Base-by-base conservation (phyloP, 30 jellyfish, hydroid and myxozoan species). In the Pelagia noctiluca region DNA sequence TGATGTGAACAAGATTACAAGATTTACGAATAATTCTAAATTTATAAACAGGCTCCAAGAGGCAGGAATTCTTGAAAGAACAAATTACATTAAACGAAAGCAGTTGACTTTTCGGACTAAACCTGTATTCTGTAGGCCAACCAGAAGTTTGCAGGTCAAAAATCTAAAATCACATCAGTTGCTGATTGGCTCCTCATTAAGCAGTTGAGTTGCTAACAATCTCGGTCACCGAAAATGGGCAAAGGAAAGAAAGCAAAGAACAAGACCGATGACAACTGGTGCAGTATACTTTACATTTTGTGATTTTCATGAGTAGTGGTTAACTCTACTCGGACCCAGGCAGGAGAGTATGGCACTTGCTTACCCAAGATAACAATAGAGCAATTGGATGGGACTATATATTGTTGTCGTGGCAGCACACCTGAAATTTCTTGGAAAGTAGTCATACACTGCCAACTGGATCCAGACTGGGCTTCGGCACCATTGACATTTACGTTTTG, bases 161-260 rank as follows among this genome's bases (percentile, higher is more conserved):
- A 23, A 30, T 23, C 18, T 63, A 63, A 19, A 22, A 23, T n/a
- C 75, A 63, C 22, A 2, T 11, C 28, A 19, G 75, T 22, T 22
- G 31, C n/a, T 26, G 23, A n/a, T 25, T 63, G 10, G 75, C 22
- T 13, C 22, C 22, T 23, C 23, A 26, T 34, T 63, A 22, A 63
- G 42, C 28, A 22, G n/a, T 73, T 47, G 76, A 19, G 13, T 18
- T 18, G 42, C 2, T 0, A 46, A 25, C 23, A 12, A 10, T 31
- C 3, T 38, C 32, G 36, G 30, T 25, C 23, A 35, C 18, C 31
- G 23, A 49, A 75, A 21, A 84, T 86, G 96, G 96, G 96, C 42
- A 86, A 86, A 67, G 96, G 90, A 19, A 86, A 86, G 76, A 86
- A 86, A 86, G 89, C 74, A 48, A 66, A 49, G 35, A 78, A 67